A percentile compares a stretch with the other conserved stretches of the same genome.
Evolutionary conservation across 2,113 vertebrate genomes (phyloP).

Genomic region (Cyprinodon tularosa): DNA sequence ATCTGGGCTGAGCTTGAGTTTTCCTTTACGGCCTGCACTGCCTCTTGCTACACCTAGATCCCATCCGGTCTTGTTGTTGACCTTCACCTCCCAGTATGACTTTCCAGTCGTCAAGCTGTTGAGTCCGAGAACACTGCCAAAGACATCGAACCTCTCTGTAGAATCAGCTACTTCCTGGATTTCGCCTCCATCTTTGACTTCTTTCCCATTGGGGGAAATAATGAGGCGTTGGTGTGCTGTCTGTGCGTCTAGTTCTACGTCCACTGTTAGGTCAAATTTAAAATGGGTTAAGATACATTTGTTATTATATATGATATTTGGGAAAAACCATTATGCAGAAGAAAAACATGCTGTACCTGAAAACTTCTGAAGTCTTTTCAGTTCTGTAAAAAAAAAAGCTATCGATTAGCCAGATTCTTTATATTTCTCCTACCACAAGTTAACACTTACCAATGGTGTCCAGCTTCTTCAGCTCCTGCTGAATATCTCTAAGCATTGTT

Average conservation of each 20-base stretch:
- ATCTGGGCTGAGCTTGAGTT: slow-evolving; percentile 52
- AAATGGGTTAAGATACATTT: background rate
- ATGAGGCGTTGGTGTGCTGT: slow-evolving; percentile 55
- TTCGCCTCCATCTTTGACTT: slow-evolving; percentile 56
- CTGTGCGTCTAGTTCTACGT: slow-evolving; percentile 64
- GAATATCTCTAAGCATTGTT: slow-evolving; percentile 22
- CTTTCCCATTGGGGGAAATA: slow-evolving; percentile 51
- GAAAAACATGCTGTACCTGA: slow-evolving; percentile 36
- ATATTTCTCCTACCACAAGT: background rate
- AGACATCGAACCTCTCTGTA: slow-evolving; percentile 56
- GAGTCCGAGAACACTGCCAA: slow-evolving; percentile 61
- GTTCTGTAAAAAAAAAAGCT: slow-evolving; percentile 56
- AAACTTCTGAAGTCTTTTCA: slow-evolving; percentile 58
- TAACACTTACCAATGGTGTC: slow-evolving; percentile 51
- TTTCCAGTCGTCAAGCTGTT: slow-evolving; percentile 44
- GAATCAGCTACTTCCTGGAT: background rate
- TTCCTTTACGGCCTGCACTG: slow-evolving; percentile 57
- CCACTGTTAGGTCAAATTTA: slow-evolving; percentile 36
- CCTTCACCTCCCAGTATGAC: slow-evolving; percentile 77
- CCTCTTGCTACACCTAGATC: slow-evolving; percentile 69
- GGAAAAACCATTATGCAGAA: background rate
- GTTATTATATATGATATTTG: background rate
- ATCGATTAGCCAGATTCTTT: background rate
- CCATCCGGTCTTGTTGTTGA: slow-evolving; percentile 68
- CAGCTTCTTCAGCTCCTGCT: slow-evolving; percentile 54